A percentile compares a stretch with the other conserved stretches of the same genome.
Evolutionary conservation across 2,113 vertebrate species (phyloP).

Genomic region (Eulemur rufifrons): DNA sequence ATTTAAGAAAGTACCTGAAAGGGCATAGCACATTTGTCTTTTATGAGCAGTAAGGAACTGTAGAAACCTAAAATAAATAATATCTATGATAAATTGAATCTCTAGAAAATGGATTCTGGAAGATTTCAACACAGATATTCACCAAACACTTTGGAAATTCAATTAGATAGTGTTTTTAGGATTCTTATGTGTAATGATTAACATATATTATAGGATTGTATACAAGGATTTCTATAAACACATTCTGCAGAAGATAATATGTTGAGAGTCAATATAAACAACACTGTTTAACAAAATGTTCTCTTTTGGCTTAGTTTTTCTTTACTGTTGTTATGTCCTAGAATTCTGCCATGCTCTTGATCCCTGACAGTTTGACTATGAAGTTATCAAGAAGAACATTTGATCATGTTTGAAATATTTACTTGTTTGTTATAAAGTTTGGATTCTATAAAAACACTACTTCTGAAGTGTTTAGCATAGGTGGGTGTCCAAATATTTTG

Average conservation of each 20-base stretch:
- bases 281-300: background rate
- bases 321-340: background rate
- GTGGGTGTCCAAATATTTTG: background rate
- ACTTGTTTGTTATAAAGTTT: background rate
- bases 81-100: background rate
- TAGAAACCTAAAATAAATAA: background rate
- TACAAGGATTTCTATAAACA: background rate
- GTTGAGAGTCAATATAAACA: background rate
- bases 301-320: background rate
- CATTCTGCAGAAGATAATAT: background rate
- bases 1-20: background rate
- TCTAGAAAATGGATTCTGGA: background rate
- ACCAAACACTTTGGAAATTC: background rate
- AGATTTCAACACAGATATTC: background rate
- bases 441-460: background rate
- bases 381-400: background rate
- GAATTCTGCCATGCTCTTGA: background rate
- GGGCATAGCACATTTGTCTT: background rate
- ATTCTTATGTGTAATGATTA: background rate
- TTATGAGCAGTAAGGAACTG: background rate
- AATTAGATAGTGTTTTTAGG: background rate
- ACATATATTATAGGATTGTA: background rate
- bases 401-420: slow-evolving; percentile 17
- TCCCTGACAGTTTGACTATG: background rate
- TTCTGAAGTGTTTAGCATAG: background rate